Percentiles rank a stretch among this genome's conserved stretches.
phyloP scores from a whole-genome alignment of 1,140 invertebrate species.

The Papilio glaucus region DNA sequence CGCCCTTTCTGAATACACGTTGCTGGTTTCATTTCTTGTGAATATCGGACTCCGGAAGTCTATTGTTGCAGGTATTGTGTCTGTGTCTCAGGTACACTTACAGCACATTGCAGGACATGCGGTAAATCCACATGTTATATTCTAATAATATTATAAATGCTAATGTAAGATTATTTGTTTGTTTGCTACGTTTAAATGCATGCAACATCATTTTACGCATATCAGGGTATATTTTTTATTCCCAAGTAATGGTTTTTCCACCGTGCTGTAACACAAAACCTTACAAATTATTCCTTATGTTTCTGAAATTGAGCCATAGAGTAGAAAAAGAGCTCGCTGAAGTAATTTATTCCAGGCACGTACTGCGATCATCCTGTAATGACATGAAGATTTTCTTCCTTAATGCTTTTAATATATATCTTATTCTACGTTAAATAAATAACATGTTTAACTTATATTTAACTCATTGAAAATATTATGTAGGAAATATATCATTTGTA shows the following conservation, averaged over 20 bases:
- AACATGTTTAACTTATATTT: background rate
- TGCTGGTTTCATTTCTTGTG: constrained; percentile 23
- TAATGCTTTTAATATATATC: constrained; percentile 16
- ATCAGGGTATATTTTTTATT: no score
- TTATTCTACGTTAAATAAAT: constrained; percentile 9
- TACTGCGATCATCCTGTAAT: constrained; percentile 35
- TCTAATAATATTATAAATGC: no score
- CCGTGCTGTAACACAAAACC: background rate
- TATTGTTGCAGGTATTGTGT: constrained; percentile 14
- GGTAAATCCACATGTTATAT: no score
- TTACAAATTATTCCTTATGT: constrained; percentile 16
- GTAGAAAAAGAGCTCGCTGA: constrained; percentile 23
- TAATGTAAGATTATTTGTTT: no score
- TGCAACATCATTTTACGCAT: no score
- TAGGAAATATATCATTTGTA: no score
- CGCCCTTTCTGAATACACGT: constrained; percentile 17
- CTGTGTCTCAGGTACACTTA: no score
- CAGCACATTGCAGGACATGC: no score
- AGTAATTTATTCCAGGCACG: constrained; percentile 36
- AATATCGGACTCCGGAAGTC: constrained; percentile 22
- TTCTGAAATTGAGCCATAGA: constrained; percentile 28
- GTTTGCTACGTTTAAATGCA: no score
- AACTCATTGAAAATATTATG: background rate
- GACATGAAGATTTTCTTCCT: constrained; percentile 36
- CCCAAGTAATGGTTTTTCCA: background rate